phyloP scores from a whole-genome alignment of 64 coral and sea anemone species.

The Montipora cactus region DNA sequence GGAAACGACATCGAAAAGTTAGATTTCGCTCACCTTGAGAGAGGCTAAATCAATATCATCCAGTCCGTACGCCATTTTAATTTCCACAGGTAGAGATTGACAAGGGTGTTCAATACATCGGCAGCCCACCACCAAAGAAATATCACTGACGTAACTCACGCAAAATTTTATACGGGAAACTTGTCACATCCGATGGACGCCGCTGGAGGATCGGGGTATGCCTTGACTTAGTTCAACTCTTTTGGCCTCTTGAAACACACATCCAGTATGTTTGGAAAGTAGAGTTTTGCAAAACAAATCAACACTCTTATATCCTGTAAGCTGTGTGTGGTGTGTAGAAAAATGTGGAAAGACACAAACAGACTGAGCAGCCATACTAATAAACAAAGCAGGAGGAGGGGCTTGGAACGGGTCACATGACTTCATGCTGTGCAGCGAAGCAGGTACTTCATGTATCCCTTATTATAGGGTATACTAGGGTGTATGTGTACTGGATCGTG shows the following conservation, averaged over 20 bases:
- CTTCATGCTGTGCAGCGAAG: background rate
- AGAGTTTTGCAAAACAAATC: conserved; percentile 23
- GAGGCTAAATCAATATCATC: conserved; percentile 97
- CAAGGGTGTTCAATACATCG: background rate
- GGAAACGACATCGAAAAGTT: background rate
- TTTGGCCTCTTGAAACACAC: background rate
- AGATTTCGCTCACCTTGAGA: conserved; percentile 78
- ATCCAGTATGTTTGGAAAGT: too few relatives aligned
- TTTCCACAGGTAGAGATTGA: background rate
- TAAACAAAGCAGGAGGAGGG: conserved; percentile 52
- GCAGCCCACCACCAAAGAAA: background rate
- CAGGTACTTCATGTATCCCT: too few relatives aligned
- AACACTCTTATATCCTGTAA: background rate
- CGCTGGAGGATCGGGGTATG: background rate
- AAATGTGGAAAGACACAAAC: background rate
- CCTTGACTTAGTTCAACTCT: background rate
- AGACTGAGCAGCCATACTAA: background rate
- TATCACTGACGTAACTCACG: background rate
- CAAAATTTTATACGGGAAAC: background rate
- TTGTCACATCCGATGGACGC: conserved; percentile 21
- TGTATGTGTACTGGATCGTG: too few relatives aligned
- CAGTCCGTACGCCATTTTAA: conserved; percentile 95
- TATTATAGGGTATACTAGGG: too few relatives aligned
- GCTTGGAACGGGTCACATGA: conserved; percentile 63
- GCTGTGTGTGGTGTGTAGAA: background rate